phyloP scores from a whole-genome alignment of 2,888 invertebrate genomes.

The Drosophila mimica region DNA sequence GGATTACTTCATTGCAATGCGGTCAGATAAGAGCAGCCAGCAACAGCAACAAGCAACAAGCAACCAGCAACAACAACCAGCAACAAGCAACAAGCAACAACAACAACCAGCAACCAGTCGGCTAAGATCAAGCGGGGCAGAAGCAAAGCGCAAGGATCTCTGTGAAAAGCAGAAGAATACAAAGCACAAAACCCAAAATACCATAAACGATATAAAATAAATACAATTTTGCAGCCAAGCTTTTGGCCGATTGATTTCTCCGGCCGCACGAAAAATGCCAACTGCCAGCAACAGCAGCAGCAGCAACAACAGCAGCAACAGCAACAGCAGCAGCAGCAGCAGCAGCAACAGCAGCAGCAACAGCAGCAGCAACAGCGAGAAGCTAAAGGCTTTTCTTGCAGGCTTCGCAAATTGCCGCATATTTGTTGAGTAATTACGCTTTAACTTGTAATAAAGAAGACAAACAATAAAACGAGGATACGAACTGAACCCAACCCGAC shows the following conservation, averaged over 20 bases:
- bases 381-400: slow-evolving; percentile 17
- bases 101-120: slow-evolving; percentile 28
- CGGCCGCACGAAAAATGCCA: slow-evolving; percentile 60
- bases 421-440: slow-evolving; percentile 82
- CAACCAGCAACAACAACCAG: slow-evolving; percentile 18
- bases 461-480: slow-evolving; percentile 81
- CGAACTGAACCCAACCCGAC: slow-evolving; percentile 27
- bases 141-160: slow-evolving; percentile 2
- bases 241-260: slow-evolving; percentile 75
- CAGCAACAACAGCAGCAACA: not conserved
- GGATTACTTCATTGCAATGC: slow-evolving; percentile 75
- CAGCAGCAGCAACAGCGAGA: not conserved
- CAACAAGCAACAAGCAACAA: slow-evolving; percentile 36
- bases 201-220: slow-evolving; percentile 63
- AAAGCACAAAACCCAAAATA: slow-evolving; percentile 8
- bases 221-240: slow-evolving; percentile 68
- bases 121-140: slow-evolving; percentile 12
- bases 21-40: slow-evolving; percentile 46
- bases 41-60: slow-evolving; percentile 6
- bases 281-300: slow-evolving; percentile 35
- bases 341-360: not conserved
- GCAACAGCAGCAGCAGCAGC: not conserved
- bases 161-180: not conserved
- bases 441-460: slow-evolving; percentile 83
- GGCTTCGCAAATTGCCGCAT: slow-evolving; percentile 77